Base-by-base conservation (phyloP, 53 echinoderm and acorn worm genomes). In the Antedon mediterranea region DNA sequence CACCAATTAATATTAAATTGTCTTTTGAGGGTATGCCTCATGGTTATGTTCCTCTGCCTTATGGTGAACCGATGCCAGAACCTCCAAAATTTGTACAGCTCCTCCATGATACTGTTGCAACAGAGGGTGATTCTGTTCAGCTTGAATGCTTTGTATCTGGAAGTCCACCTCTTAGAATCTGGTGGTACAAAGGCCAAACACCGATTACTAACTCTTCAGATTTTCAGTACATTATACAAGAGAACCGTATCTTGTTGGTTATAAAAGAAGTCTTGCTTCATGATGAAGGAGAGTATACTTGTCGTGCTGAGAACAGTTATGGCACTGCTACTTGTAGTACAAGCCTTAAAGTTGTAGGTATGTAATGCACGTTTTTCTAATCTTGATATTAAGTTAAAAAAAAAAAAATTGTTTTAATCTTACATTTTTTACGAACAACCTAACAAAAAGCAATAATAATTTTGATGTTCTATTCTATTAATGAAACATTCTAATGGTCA, bases 271-370 rank as follows among this genome's bases (percentile, higher is more conserved):
- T 90, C 3, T 85, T 87, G 33, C 98, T 90, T 26, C 86, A 93
- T 33, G 98, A 98, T 78, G 78, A 90, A 30, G 98, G 98, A 79
- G 88, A 87, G 73, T 98, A 98, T 78, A 90, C 98, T 28, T 98
- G 98, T 78, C 86, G 81, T 44, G 98, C 98, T 37, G 88, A 85
- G 41, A 98, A 98, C 74, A 86, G 86, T 29, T 90, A 83, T 71
- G 98, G 98, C 28, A 91, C 90, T 29, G 85, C 98, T 34, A 82
- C 90, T 5, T 98, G 93, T 72, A 93, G 90, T 23, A 90, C 92
- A 77, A 85, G 84, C 34, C 85, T 98, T 43, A 98, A 85, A 42
- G 84, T 98, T 7, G 79, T 81, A 32, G 88, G 98, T 98, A 79
- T 88, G 92, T 88, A 30, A 70, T 28, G 57, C 20, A 11, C 9